phyloP scores from a whole-genome alignment of 2,888 invertebrate species.

The Rhopalosiphum nymphaeae region DNA sequence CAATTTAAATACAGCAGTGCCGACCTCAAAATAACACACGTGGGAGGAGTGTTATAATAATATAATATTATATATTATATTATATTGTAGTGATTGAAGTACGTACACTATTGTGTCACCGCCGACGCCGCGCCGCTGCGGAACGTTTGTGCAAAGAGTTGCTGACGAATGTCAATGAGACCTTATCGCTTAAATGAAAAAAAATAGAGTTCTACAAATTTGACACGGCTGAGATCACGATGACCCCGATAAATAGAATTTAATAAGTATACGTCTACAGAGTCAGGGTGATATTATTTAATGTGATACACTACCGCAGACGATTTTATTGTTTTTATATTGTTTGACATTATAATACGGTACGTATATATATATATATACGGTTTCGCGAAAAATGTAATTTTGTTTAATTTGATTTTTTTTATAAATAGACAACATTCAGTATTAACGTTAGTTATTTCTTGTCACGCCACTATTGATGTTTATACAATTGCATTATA shows the following conservation, averaged over 20 bases:
- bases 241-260: background rate
- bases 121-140: background rate
- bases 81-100: background rate
- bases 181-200: background rate
- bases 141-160: background rate
- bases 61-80: background rate
- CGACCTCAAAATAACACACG: background rate
- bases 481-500: background rate
- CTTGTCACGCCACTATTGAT: background rate
- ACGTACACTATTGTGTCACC: background rate
- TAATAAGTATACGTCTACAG: background rate
- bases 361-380: background rate
- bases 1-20: background rate
- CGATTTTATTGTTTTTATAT: background rate
- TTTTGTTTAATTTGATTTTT: background rate
- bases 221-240: background rate
- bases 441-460: background rate
- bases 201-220: background rate
- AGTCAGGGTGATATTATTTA: background rate
- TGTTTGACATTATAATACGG: background rate
- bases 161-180: background rate
- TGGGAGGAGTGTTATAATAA: conserved; percentile 11
- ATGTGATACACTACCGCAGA: background rate
- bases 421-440: background rate
- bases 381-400: background rate